Conservation (phyloP, 2,888 invertebrate species). For the Polydrusus pterygomalis region DNA sequence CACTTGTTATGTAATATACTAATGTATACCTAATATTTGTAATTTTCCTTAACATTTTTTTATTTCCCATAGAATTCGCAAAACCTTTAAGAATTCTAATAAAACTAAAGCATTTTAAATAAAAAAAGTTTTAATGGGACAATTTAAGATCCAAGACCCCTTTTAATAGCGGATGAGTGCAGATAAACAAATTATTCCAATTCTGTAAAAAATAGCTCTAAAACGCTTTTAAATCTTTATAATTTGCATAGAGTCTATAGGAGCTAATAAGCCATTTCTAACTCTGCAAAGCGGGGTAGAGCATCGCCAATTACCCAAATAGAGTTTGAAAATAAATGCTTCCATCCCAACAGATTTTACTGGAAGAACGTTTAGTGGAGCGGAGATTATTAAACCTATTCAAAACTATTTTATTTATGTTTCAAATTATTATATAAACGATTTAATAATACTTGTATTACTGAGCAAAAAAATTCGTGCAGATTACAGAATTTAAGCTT, state of each 20-base stretch:
- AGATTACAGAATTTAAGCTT: too few relatives aligned
- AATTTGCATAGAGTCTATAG: conserved; percentile 27
- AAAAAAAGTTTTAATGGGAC: too few relatives aligned
- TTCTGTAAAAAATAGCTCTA: conserved; percentile 21
- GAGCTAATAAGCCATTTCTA: conserved; percentile 28
- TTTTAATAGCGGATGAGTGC: conserved; percentile 1
- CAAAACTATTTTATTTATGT: background rate
- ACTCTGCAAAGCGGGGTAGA: conserved; percentile 21
- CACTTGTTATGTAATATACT: too few relatives aligned
- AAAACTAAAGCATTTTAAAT: too few relatives aligned
- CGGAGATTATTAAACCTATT: background rate
- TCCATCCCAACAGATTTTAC: conserved; percentile 19
- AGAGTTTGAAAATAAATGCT: conserved; percentile 31
- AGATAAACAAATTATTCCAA: conserved; percentile 16
- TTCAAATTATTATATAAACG: too few relatives aligned
- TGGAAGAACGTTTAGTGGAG: conserved; percentile 9
- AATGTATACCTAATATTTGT: too few relatives aligned
- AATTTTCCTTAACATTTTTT: background rate
- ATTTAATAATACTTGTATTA: too few relatives aligned
- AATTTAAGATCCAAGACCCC: background rate
- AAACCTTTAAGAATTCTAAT: too few relatives aligned
- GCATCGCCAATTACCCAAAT: conserved; percentile 25
- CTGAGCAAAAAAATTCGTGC: too few relatives aligned
- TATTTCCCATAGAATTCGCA: background rate
- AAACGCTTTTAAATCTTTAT: conserved; percentile 27